Evolutionary conservation across 2,797 vertebrate genomes (phyloP).

Genomic region (Sibirionetta formosa): DNA sequence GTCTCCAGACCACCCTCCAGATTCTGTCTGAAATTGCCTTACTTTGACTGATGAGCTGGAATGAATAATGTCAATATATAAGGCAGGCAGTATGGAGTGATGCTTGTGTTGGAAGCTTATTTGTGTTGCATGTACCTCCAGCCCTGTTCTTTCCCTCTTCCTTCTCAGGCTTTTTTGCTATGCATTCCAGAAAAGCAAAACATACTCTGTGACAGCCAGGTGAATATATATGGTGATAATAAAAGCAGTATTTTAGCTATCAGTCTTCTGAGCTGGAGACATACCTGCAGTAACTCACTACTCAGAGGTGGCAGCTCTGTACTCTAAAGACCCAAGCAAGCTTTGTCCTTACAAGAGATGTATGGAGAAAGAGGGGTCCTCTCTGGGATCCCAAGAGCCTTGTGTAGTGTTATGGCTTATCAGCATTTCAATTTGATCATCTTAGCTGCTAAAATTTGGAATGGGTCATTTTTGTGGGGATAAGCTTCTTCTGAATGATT

Average conservation of each 20-base stretch:
- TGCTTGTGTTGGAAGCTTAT: not conserved
- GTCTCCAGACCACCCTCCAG: not conserved
- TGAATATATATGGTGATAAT: constrained; percentile 27
- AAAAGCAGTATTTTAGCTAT: constrained; percentile 3
- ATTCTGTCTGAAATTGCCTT: not conserved
- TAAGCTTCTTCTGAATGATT: not conserved
- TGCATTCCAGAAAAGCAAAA: not conserved
- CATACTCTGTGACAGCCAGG: not conserved
- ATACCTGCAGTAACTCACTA: not conserved
- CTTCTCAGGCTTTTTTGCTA: not conserved
- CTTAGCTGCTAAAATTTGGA: not conserved
- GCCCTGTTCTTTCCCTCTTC: not conserved
- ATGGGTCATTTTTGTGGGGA: not conserved
- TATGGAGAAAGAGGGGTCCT: not conserved
- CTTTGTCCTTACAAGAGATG: not conserved
- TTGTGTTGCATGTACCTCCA: not conserved
- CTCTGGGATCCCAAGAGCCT: not conserved
- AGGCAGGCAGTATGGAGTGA: not conserved
- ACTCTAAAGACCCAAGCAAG: not conserved
- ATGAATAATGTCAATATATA: not conserved
- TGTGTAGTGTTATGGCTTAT: not conserved
- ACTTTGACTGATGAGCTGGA: not conserved
- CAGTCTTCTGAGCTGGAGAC: not conserved
- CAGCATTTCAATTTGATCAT: not conserved
- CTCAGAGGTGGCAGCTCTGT: not conserved